phyloP scores from a whole-genome alignment of 2,797 vertebrate species.

The Tangara arthus region DNA sequence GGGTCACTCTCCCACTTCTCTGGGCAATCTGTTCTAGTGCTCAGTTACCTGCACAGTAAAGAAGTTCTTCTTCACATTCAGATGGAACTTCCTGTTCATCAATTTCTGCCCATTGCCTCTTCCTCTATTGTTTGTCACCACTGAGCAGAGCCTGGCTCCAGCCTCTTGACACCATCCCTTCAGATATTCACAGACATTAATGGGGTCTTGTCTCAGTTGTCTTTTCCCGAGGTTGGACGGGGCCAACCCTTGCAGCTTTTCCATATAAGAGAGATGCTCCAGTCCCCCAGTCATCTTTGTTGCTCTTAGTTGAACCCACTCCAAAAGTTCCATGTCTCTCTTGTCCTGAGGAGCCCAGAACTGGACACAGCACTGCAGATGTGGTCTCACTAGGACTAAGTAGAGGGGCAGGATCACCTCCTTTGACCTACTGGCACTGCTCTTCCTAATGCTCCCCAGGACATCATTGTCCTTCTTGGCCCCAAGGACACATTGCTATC shows the following conservation, averaged over 20 bases:
- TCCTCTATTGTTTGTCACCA: not conserved
- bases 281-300: not conserved
- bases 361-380: not conserved
- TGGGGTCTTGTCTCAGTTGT: not conserved
- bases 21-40: not conserved
- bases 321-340: not conserved
- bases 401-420: not conserved
- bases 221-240: not conserved
- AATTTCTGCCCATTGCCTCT: not conserved
- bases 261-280: not conserved
- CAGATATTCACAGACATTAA: not conserved
- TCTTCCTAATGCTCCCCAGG: not conserved
- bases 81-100: not conserved
- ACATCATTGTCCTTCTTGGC: not conserved
- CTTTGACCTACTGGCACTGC: not conserved
- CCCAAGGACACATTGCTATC: not conserved
- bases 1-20: not conserved
- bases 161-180: not conserved
- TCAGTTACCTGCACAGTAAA: not conserved
- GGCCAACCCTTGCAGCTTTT: not conserved
- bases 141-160: not conserved
- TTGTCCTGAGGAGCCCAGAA: not conserved
- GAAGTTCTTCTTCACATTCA: not conserved
- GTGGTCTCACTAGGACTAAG: not conserved
- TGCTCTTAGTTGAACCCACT: rapidly evolving